Evolutionary conservation across 2,113 vertebrate species (phyloP), one percentile per base, ranked within the genome.

Genomic region (Chaenogobius annularis): DNA sequence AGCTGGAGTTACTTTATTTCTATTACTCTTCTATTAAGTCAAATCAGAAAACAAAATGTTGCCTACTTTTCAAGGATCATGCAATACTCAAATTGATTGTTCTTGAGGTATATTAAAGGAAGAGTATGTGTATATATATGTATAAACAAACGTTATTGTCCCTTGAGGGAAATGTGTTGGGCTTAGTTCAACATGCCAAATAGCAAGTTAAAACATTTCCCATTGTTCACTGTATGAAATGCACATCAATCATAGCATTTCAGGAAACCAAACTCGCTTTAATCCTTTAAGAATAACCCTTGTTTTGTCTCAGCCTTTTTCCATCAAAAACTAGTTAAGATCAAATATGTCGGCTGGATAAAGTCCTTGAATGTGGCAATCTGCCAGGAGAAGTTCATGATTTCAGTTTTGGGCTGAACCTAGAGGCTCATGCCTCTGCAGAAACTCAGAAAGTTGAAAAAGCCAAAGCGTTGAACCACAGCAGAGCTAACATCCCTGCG

Each of bases 291-390:
- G 64, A 47, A 35, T n/a, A 40, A 47, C 22, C 13, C 35, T 44
- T 56, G 20, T 69, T 63, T 69, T 10, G 12, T 58, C 3, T 70
- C 66, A 52, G 65, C 54, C 61, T 56, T 62, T 14, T 20, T 22
- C 55, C 64, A 66, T 55, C 20, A 40, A 13, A 43, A 14, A 52
- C 13, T n/a, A 64, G 2, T n/a, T 78, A 48, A 50, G 59, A 75
- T 74, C 11, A 75, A 69, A 69, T 69, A 58, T 68, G 40, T 20
- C 9, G 14, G 22, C 50, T 20, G 20, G 50, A 73, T 77, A 74
- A 72, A n/a, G n/a, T 59, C 11, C n/a, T 63, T 4, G n/a, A 55
- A 35, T 12, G 15, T 68, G 69, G 66, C 40, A n/a, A 10, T 52
- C 50, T 65, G 74, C 50, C 65, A 66, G 23, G 48, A 66, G 74